A percentile compares a stretch with the other conserved stretches of the same genome.
phyloP scores from a whole-genome alignment of 1,140 invertebrate genomes.

The Rhagoletis pomonella region DNA sequence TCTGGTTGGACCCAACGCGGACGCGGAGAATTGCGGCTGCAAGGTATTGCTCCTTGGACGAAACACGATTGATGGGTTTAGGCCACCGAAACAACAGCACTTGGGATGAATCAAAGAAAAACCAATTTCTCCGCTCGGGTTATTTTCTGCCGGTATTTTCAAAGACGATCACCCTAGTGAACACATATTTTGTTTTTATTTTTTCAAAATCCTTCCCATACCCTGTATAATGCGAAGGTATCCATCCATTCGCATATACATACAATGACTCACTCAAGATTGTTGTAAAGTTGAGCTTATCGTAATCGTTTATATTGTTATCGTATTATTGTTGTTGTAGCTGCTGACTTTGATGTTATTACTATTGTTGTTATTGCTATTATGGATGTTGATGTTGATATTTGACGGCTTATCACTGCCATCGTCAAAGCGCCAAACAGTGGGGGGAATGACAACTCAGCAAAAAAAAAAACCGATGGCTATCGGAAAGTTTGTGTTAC shows the following conservation, averaged over 20 bases:
- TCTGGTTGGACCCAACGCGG: too few relatives aligned
- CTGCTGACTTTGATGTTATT: conserved; percentile 46
- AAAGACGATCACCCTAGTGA: too few relatives aligned
- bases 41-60: too few relatives aligned
- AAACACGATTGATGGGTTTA: too few relatives aligned
- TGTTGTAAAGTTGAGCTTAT: conserved; percentile 34
- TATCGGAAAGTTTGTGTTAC: neutral
- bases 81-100: too few relatives aligned
- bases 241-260: neutral
- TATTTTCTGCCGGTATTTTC: too few relatives aligned
- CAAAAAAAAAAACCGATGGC: neutral
- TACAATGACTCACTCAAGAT: conserved; percentile 29
- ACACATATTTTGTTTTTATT: too few relatives aligned
- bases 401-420: conserved; percentile 48
- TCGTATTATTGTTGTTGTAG: conserved; percentile 7
- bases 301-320: conserved; percentile 45
- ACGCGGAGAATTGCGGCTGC: too few relatives aligned
- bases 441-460: neutral
- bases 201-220: neutral
- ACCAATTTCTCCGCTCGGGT: too few relatives aligned
- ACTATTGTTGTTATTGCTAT: conserved; percentile 34
- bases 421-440: neutral
- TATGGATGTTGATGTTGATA: conserved; percentile 40
- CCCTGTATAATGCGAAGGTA: conserved; percentile 28
- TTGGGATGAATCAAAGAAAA: too few relatives aligned